Evolutionary conservation across 2,113 vertebrate species (phyloP).

Genomic region (Actenoides hombroni): DNA sequence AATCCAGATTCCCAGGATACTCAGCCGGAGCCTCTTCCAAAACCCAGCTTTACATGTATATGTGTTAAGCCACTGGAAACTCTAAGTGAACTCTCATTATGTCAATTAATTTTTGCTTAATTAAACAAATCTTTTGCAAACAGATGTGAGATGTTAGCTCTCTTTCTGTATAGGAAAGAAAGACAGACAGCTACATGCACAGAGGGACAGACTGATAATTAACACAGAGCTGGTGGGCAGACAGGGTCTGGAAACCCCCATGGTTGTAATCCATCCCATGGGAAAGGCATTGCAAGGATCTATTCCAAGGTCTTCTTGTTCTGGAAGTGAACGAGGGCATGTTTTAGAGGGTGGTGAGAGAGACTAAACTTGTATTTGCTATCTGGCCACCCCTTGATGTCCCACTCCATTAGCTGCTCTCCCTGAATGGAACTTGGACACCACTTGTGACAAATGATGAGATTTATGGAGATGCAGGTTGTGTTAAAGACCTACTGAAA

Average conservation of each 20-base stretch:
- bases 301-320: not conserved
- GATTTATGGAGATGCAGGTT: not conserved
- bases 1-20: constrained; percentile 6
- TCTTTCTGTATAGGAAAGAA: not conserved
- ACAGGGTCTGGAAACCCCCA: not conserved
- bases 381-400: not conserved
- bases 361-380: not conserved
- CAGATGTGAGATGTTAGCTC: not conserved
- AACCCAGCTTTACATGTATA: not conserved
- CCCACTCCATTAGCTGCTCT: not conserved
- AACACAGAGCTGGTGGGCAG: not conserved
- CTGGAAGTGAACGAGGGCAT: not conserved
- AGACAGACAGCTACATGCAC: not conserved
- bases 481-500: not conserved
- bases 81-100: constrained; percentile 47
- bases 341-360: not conserved
- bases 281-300: not conserved
- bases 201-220: not conserved
- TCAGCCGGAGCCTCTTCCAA: constrained; percentile 6
- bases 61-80: constrained; percentile 33
- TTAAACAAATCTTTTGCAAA: constrained; percentile 18
- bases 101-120: constrained; percentile 50
- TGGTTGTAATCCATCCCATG: rapidly evolving
- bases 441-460: not conserved
- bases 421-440: not conserved